Conservation (phyloP, 2,888 invertebrate genomes). For the Cephus rjabovi region DNA sequence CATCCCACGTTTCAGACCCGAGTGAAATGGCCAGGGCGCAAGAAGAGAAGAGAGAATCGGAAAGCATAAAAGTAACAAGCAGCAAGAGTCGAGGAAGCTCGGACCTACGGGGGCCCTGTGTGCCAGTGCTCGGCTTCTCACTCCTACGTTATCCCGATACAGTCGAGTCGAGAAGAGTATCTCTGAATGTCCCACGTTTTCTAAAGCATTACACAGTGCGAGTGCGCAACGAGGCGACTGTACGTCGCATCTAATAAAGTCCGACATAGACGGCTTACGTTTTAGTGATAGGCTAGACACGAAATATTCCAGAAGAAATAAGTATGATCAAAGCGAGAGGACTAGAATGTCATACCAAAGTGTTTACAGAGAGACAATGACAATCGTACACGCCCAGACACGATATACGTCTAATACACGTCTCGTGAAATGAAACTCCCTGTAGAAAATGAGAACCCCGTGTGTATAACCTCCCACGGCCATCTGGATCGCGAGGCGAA, state of each 20-base stretch:
- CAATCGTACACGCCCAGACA: no score
- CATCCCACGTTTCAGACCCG: neutral
- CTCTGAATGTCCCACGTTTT: neutral
- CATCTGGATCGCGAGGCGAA: slow-evolving; percentile 14
- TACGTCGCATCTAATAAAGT: no score
- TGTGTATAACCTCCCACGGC: slow-evolving; percentile 6
- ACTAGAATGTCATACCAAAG: no score
- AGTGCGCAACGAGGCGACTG: no score
- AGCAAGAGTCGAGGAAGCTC: neutral
- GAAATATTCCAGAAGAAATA: no score
- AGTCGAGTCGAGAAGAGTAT: neutral
- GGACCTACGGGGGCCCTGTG: neutral
- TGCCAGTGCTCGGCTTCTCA: neutral
- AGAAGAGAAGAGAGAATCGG: neutral
- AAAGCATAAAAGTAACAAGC: neutral
- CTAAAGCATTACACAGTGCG: no score
- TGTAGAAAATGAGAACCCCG: slow-evolving; percentile 1
- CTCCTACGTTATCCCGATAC: neutral
- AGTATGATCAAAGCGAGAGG: no score
- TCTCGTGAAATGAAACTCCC: no score
- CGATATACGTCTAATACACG: no score
- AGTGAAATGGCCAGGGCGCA: neutral
- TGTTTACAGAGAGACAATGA: no score
- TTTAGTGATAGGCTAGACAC: no score
- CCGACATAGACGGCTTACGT: no score